These are phyloP conservation scores for Drosophila affinis DNA, from an alignment of 2,888 invertebrate genomes.

Conservation along the genomic window DNA sequence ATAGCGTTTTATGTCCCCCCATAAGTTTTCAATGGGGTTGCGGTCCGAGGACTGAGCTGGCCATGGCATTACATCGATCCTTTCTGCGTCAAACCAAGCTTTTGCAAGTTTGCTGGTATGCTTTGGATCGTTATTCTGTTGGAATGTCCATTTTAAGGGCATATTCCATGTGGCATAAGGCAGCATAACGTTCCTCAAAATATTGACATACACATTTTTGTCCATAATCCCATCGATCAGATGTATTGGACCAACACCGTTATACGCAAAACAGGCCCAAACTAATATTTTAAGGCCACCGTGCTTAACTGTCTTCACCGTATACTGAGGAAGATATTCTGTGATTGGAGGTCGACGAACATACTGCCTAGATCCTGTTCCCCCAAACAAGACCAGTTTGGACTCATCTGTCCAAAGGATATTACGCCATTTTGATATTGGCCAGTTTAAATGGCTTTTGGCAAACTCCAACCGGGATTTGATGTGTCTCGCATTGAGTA, in stretches of 20 bases:
- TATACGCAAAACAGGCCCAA: slow-evolving; percentile 47
- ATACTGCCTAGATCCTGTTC: neutral
- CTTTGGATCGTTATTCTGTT: accelerated
- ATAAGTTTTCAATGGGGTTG: too few species aligned
- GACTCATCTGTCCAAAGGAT: slow-evolving; percentile 11
- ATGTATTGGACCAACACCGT: slow-evolving; percentile 48
- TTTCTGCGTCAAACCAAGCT: too few species aligned
- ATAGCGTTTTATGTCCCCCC: too few species aligned
- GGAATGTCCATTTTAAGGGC: neutral
- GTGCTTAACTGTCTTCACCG: slow-evolving; percentile 45
- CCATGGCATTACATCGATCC: too few species aligned
- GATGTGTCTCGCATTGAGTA: slow-evolving; percentile 3
- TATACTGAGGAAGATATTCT: slow-evolving; percentile 33
- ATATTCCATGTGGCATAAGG: neutral
- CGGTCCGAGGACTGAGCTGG: too few species aligned
- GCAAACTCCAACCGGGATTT: neutral
- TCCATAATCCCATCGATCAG: slow-evolving; percentile 47
- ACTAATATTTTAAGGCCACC: slow-evolving; percentile 47
- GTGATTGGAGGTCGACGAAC: slow-evolving; percentile 26
- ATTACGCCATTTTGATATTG: slow-evolving; percentile 12
- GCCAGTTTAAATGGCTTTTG: neutral
- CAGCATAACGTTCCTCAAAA: slow-evolving; percentile 16
- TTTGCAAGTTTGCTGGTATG: too few species aligned
- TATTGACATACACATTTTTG: slow-evolving; percentile 37
- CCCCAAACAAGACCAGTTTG: slow-evolving; percentile 11